A percentile compares a stretch with the other conserved stretches of the same genome.
Evolutionary conservation across 2,797 vertebrate genomes (phyloP).

Genomic region (Xenops minutus): DNA sequence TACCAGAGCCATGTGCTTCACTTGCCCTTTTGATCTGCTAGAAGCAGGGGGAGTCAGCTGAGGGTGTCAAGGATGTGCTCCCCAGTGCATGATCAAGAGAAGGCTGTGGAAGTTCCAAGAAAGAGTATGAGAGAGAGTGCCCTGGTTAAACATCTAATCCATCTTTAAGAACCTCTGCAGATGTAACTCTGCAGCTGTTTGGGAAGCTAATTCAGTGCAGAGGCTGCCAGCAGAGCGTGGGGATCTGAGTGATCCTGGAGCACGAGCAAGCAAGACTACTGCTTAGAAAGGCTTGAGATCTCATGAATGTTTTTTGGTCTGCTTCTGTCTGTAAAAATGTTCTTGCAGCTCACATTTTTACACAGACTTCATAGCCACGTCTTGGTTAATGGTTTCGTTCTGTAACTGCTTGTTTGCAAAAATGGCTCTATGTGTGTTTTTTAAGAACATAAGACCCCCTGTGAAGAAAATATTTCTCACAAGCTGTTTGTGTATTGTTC

Average conservation of each 20-base stretch:
- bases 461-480: neutral
- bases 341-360: neutral
- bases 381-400: neutral
- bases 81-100: neutral
- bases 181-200: neutral
- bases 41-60: neutral
- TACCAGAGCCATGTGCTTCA: accelerated
- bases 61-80: neutral
- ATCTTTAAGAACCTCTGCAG: neutral
- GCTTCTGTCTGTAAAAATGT: neutral
- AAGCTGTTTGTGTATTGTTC: neutral
- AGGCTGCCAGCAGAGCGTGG: neutral
- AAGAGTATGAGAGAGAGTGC: neutral
- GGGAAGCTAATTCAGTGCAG: neutral
- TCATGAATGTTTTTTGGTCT: neutral
- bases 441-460: neutral
- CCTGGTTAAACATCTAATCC: neutral
- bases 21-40: neutral
- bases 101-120: neutral
- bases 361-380: neutral
- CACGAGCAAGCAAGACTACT: neutral
- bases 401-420: neutral
- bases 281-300: neutral
- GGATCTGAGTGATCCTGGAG: neutral
- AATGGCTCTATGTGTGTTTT: neutral